A percentile compares a stretch with the other conserved stretches of the same genome.
Conservation (phyloP, 2,888 invertebrate genomes). For the Drosophila paranaensis region DNA sequence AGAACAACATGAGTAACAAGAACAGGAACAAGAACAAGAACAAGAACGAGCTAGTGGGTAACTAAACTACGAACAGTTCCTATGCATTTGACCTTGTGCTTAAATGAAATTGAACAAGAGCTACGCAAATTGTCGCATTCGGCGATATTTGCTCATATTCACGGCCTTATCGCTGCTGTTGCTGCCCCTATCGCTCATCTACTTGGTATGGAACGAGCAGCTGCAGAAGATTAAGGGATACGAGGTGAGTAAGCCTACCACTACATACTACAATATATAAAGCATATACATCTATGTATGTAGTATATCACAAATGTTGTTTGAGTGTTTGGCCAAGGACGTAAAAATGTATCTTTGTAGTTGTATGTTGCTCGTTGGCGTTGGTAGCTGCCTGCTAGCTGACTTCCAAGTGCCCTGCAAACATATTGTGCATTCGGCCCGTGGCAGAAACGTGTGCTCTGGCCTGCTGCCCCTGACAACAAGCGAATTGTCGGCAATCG, state of each 20-base stretch:
- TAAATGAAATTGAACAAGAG: constrained; percentile 84
- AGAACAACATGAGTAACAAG: constrained; percentile 8
- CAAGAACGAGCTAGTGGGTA: constrained; percentile 7
- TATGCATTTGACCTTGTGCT: constrained; percentile 70
- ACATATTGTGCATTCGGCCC: constrained; percentile 30
- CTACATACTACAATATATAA: constrained; percentile 20
- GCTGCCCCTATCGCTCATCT: constrained; percentile 84
- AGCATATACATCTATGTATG: constrained; percentile 11
- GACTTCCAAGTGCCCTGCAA: constrained; percentile 52
- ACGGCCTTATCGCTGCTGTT: constrained; percentile 84
- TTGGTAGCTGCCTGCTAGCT: constrained; percentile 19
- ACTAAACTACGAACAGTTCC: constrained; percentile 60
- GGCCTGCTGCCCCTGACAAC: constrained; percentile 43
- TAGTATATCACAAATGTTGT: constrained; percentile 13
- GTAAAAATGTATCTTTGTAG: constrained; percentile 15
- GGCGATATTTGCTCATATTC: constrained; percentile 85
- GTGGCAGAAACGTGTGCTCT: constrained; percentile 24
- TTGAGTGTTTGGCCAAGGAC: constrained; percentile 47
- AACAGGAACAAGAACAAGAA: too few species aligned
- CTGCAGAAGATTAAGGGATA: constrained; percentile 85
- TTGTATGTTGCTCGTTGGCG: constrained; percentile 24
- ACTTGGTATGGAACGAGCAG: constrained; percentile 84
- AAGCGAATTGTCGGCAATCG: constrained; percentile 53
- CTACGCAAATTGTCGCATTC: constrained; percentile 84
- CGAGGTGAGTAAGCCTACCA: constrained; percentile 81